phyloP scores from a whole-genome alignment of 37 sponge, comb jelly and placozoan species.

The Hexactinellida sp. region DNA sequence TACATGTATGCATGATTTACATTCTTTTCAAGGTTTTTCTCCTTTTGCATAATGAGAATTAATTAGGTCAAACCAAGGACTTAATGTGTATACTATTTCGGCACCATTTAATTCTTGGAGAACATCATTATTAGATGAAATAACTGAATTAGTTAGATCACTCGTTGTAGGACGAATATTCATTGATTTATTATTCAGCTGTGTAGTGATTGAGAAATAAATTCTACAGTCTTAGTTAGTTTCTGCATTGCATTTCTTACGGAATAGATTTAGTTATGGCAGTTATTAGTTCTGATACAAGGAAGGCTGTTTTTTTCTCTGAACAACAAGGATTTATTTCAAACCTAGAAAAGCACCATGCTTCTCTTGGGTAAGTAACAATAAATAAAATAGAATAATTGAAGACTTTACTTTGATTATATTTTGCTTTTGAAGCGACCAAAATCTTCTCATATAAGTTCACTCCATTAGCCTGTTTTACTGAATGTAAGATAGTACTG shows the following conservation, averaged over 20 bases:
- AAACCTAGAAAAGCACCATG: conserved; percentile 17
- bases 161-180: neutral
- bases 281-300: neutral
- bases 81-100: neutral
- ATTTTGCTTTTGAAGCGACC: too few species aligned
- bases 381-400: too few species aligned
- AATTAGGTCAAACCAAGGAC: conserved; percentile 5
- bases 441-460: too few species aligned
- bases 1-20: neutral
- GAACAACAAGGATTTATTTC: conserved; percentile 10
- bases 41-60: neutral
- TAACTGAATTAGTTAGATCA: neutral
- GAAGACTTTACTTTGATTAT: too few species aligned
- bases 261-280: neutral
- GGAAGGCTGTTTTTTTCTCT: neutral
- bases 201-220: neutral
- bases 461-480: too few species aligned
- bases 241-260: neutral
- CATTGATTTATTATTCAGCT: neutral
- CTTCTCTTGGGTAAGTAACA: conserved; percentile 13
- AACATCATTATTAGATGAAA: neutral
- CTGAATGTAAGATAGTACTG: too few species aligned
- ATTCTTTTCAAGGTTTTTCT: neutral
- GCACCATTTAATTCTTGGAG: neutral
- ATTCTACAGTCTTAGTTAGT: neutral